These are phyloP conservation scores for Philotrypesis tridentata DNA, from an alignment of 1,140 invertebrate genomes.

Conservation along the genomic window DNA sequence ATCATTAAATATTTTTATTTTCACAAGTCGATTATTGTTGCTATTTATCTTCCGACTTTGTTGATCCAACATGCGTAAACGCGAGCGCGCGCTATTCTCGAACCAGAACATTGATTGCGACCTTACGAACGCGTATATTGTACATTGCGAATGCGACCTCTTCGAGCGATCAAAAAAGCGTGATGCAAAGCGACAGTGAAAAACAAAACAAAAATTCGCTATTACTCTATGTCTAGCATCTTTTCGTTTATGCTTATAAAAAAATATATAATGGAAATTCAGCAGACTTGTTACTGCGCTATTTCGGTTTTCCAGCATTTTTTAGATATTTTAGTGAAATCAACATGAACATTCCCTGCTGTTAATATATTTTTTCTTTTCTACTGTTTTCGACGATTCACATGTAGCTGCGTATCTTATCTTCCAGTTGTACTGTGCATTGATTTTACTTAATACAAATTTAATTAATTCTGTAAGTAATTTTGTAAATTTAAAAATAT, in stretches of 20 bases:
- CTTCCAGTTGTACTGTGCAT: not conserved
- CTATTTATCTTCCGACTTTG: not conserved
- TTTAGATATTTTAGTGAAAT: not conserved
- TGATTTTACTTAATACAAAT: slow-evolving; percentile 1
- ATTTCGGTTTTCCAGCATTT: not conserved
- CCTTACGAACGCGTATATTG: slow-evolving; percentile 30
- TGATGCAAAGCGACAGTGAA: slow-evolving; percentile 22
- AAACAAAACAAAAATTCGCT: not conserved
- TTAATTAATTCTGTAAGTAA: not conserved
- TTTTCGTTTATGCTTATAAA: slow-evolving; percentile 1
- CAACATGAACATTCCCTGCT: not conserved
- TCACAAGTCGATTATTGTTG: slow-evolving; percentile 31
- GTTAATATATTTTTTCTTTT: slow-evolving; percentile 3
- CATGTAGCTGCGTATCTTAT: slow-evolving; percentile 24
- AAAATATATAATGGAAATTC: not conserved
- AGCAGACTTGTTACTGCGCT: not conserved
- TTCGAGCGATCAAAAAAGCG: slow-evolving; percentile 34
- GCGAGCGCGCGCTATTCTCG: slow-evolving; percentile 20
- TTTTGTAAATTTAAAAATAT: not conserved
- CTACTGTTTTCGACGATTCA: slow-evolving; percentile 17
- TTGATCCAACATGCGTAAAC: slow-evolving; percentile 11
- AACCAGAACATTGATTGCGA: slow-evolving; percentile 34
- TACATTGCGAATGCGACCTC: slow-evolving; percentile 42
- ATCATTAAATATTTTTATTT: not conserved
- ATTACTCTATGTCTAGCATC: not conserved